These are phyloP conservation scores for Neocrepidodera transversa DNA, from an alignment of 2,888 invertebrate genomes.

Conservation along the genomic window DNA sequence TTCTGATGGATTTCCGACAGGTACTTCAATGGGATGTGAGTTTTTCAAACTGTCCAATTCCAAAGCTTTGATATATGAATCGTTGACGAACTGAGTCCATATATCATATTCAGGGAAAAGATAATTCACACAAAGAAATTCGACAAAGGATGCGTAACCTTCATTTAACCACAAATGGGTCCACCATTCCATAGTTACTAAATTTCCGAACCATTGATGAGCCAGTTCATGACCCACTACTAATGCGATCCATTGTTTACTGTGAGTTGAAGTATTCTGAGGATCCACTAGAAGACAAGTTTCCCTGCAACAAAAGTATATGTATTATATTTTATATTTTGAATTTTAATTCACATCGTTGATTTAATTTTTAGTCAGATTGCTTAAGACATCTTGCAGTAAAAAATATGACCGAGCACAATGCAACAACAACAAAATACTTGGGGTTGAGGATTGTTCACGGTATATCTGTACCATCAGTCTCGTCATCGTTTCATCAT, in stretches of 20 bases:
- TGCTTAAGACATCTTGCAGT: neutral
- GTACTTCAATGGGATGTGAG: slow-evolving; percentile 96
- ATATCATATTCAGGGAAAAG: slow-evolving; percentile 95
- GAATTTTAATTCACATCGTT: neutral
- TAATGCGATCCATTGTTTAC: slow-evolving; percentile 86
- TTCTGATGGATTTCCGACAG: slow-evolving; percentile 92
- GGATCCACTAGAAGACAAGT: slow-evolving; percentile 90
- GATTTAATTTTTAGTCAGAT: neutral
- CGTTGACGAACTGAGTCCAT: slow-evolving; percentile 95
- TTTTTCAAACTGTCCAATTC: slow-evolving; percentile 88
- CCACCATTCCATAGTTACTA: slow-evolving; percentile 99
- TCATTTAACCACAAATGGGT: slow-evolving; percentile 96
- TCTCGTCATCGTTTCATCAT: neutral
- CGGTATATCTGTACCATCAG: neutral
- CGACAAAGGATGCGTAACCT: slow-evolving; percentile 88
- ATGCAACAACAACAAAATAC: neutral
- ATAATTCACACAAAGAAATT: slow-evolving; percentile 91
- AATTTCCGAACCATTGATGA: slow-evolving; percentile 98
- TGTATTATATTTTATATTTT: neutral
- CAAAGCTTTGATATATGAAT: slow-evolving; percentile 83
- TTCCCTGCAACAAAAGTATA: slow-evolving; percentile 66
- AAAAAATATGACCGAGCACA: neutral
- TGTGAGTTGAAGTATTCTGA: slow-evolving; percentile 83
- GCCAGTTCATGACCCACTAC: slow-evolving; percentile 93
- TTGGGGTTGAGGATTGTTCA: neutral